These are phyloP conservation scores for Dendrolimus houi DNA, from an alignment of 2,888 invertebrate genomes.

Conservation along the genomic window DNA sequence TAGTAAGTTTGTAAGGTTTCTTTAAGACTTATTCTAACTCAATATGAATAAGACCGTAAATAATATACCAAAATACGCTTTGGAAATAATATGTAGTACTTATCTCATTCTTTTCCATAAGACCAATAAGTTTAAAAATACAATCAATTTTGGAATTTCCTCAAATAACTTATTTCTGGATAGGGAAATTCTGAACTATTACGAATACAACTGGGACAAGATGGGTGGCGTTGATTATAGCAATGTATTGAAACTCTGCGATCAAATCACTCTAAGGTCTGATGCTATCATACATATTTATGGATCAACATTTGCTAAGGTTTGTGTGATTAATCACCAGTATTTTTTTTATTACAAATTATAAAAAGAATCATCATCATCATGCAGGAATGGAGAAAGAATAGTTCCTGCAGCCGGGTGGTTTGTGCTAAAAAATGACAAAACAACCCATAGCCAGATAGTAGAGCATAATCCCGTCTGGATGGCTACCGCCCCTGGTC, in stretches of 20 bases:
- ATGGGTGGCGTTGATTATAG: conserved; percentile 52
- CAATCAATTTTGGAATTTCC: background rate
- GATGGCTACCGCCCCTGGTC: no score
- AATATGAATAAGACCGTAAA: no score
- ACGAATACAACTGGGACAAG: conserved; percentile 53
- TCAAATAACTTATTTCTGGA: background rate
- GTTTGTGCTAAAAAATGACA: background rate
- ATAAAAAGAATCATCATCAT: background rate
- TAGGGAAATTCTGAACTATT: conserved; percentile 44
- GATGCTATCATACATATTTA: conserved; percentile 56
- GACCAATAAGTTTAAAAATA: no score
- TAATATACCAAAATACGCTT: no score
- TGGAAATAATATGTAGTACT: no score
- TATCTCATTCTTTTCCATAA: no score
- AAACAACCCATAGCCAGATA: background rate
- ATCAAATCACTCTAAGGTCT: conserved; percentile 53
- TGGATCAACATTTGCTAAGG: conserved; percentile 51
- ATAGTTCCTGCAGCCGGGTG: background rate
- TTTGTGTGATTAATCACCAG: conserved; percentile 10
- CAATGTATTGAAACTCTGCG: conserved; percentile 48
- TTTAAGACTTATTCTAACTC: no score
- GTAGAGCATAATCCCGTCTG: no score
- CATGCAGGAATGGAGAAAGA: background rate
- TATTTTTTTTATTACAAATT: background rate
- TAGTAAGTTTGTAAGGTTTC: no score